Conservation (phyloP, 2,113 vertebrate species). For the Ovis canadensis region DNA sequence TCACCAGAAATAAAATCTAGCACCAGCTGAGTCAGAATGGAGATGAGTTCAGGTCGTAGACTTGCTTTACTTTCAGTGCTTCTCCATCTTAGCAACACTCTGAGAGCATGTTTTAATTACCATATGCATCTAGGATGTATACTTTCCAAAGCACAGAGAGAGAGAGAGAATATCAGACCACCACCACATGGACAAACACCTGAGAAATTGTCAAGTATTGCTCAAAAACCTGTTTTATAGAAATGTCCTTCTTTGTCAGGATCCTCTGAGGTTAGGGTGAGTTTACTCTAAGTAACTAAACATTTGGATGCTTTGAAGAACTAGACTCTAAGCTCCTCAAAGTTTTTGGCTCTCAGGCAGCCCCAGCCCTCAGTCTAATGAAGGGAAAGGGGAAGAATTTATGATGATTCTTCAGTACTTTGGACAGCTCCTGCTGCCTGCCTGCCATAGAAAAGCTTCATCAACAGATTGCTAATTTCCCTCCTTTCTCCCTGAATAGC, state of each 20-base stretch:
- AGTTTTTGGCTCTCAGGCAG: neutral
- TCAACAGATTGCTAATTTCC: slow-evolving; percentile 79
- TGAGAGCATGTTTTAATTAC: slow-evolving; percentile 38
- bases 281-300: neutral
- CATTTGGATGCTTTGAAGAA: neutral
- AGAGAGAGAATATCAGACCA: neutral
- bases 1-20: slow-evolving; percentile 53
- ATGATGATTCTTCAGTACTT: slow-evolving; percentile 37
- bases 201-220: slow-evolving; percentile 1
- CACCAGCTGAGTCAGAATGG: slow-evolving; percentile 51
- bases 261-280: neutral
- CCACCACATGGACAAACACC: slow-evolving; percentile 5
- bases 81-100: slow-evolving; percentile 23
- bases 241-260: neutral
- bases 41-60: slow-evolving; percentile 54
- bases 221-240: slow-evolving; percentile 4
- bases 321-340: neutral
- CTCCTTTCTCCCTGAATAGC: slow-evolving; percentile 60
- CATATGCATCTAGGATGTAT: neutral
- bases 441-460: slow-evolving; percentile 30
- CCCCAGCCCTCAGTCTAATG: neutral
- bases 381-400: neutral
- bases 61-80: slow-evolving; percentile 36
- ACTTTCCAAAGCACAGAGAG: slow-evolving; percentile 29
- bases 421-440: slow-evolving; percentile 63